These are phyloP conservation scores for Lepilemur septentrionalis DNA, from an alignment of 2,797 vertebrate genomes.

Conservation along the genomic window DNA sequence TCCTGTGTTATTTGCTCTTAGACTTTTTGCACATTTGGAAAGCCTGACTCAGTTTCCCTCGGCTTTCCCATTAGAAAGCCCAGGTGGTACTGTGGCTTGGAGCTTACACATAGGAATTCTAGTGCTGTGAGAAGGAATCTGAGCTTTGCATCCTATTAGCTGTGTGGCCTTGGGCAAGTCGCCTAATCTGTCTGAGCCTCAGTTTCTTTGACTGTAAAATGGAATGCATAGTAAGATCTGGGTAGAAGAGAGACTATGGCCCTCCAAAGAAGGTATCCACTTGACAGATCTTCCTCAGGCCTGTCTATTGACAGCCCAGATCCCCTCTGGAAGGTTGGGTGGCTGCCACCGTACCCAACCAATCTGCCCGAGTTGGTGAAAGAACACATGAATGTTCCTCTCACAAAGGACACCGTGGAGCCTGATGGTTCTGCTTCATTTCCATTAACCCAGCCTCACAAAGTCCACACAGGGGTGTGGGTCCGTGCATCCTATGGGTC, in stretches of 20 bases:
- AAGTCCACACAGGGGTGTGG: not conserved
- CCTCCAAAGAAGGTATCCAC: not conserved
- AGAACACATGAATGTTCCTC: not conserved
- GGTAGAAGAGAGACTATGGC: not conserved
- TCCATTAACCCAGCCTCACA: not conserved
- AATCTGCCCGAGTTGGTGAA: not conserved
- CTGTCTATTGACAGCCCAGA: rapidly evolving
- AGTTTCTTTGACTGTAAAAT: not conserved
- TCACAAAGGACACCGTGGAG: not conserved
- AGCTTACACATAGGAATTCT: not conserved
- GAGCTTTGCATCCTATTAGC: not conserved
- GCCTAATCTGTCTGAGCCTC: not conserved
- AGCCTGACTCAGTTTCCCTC: not conserved
- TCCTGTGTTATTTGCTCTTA: not conserved
- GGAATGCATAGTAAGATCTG: not conserved
- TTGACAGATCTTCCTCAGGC: no score
- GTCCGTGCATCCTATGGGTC: not conserved
- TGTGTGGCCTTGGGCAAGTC: not conserved
- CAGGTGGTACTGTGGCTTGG: rapidly evolving
- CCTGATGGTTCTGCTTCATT: not conserved
- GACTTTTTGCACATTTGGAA: not conserved
- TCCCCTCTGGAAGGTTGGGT: not conserved
- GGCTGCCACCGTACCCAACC: not conserved
- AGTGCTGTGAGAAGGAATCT: not conserved
- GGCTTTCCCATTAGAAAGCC: not conserved